These are phyloP conservation scores for Melieria omissa DNA, from an alignment of 2,888 invertebrate species.

Conservation along the genomic window DNA sequence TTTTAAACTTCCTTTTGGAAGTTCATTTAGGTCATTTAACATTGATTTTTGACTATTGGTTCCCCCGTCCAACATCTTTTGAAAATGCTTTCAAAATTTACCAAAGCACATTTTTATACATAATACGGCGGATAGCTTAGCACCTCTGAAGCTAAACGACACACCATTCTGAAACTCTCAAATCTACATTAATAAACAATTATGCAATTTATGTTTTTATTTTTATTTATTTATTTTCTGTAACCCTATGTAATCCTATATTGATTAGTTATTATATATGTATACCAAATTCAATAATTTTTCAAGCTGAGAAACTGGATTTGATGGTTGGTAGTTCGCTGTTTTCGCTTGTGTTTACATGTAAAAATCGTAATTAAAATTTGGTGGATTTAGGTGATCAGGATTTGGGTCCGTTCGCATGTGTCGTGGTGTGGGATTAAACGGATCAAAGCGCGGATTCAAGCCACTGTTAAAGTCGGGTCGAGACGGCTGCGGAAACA, in stretches of 20 bases:
- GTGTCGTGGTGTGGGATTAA: conserved; percentile 74
- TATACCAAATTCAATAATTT: conserved; percentile 1
- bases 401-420: conserved; percentile 70
- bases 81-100: no score
- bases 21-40: no score
- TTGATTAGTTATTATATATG: conserved; percentile 13
- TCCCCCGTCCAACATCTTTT: not conserved
- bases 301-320: not conserved
- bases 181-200: not conserved
- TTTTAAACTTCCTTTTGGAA: no score
- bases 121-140: not conserved
- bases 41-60: no score
- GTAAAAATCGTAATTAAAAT: conserved; percentile 63
- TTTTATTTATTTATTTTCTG: not conserved
- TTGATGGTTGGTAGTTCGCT: not conserved
- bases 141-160: not conserved
- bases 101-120: not conserved
- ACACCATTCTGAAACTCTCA: no score
- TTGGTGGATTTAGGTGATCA: conserved; percentile 79
- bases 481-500: conserved; percentile 53
- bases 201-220: not conserved
- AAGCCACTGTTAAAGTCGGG: conserved; percentile 68
- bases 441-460: conserved; percentile 80
- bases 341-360: conserved; percentile 49
- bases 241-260: not conserved